Percentiles rank a stretch among this genome's conserved stretches.
These are phyloP conservation scores for Scolanthus callimorphus DNA, from an alignment of 92 coral and sea anemone species.

Conservation along the genomic window DNA sequence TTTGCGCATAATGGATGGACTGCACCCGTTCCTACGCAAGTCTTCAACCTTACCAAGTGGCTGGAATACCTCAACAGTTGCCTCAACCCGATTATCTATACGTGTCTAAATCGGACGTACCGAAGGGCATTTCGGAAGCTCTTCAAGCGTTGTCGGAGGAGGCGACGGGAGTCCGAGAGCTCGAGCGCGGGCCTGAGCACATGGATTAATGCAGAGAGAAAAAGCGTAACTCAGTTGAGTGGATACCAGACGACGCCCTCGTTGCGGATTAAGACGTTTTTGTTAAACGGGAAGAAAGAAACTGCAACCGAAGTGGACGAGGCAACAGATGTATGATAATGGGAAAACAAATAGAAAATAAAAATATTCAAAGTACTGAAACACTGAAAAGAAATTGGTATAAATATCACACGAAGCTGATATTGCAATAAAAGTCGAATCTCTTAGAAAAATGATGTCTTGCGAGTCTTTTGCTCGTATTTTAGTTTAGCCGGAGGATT, in stretches of 20 bases:
- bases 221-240: conserved; percentile 31
- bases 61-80: conserved; percentile 84
- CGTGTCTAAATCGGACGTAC: conserved; percentile 93
- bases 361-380: too few relatives aligned
- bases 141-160: conserved; percentile 65
- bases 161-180: conserved; percentile 48
- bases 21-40: conserved; percentile 11
- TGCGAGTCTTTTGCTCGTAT: too few relatives aligned
- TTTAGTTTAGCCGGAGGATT: too few relatives aligned
- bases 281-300: conserved; percentile 9
- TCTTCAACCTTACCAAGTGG: conserved; percentile 67
- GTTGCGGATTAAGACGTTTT: conserved; percentile 1
- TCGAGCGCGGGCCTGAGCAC: conserved; percentile 48
- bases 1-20: conserved; percentile 34
- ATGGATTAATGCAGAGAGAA: conserved; percentile 35
- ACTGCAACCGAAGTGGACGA: neutral
- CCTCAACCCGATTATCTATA: conserved; percentile 87
- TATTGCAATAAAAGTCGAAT: too few relatives aligned
- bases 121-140: conserved; percentile 77
- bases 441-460: too few relatives aligned
- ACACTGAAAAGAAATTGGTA: too few relatives aligned
- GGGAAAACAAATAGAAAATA: neutral
- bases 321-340: neutral
- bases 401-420: too few relatives aligned
- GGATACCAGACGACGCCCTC: conserved; percentile 19